Evolutionary conservation across 2,888 invertebrate species (phyloP), one percentile per base, ranked within the genome.

Genomic region (Scrobipalpa costella): DNA sequence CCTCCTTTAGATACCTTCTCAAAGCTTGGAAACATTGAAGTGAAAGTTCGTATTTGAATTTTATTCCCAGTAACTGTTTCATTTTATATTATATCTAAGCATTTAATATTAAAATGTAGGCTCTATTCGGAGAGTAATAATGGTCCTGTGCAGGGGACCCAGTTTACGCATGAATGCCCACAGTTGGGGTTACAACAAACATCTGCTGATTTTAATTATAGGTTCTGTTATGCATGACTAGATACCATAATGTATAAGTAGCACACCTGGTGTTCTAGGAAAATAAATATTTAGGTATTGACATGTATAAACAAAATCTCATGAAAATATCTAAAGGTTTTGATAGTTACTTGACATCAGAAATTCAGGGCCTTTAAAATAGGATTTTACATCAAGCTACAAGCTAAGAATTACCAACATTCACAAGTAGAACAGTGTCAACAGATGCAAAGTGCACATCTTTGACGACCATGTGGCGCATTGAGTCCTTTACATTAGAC

Each of bases 381-480:
- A n/a, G n/a, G 27, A 27, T 27, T 5, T 27, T 3, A 5, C 27
- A 27, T 27, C 2, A 27, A 27, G 27, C 27, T 27, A 27, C 2
- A 27, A 27, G 27, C 40, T 40, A 1, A 44, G 3, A 61, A 33
- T 66, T 63, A 87, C 92, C 82, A 78, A 93, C 93, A 81, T 93
- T 90, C 63, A 93, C 85, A 69, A 94, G 82, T 15, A 93, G 78
- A 49, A 94, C 85, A 64, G 93, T 88, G 79, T 94, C 93, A 38
- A 93, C 92, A n/a, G 93, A 92, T 61, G 93, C 93, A 80, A 89
- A 92, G 73, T 93, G 93, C 7, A 90, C 87, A 79, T 93, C 90
- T 68, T 86, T 87, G 9, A 92, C 83, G 52, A 88, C 85, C 65
- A 93, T 78, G 72, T 92, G 90, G 68, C 83, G 86, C 79, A 92